Evolutionary conservation across 2,888 invertebrate species (phyloP).

Genomic region (Marasmarcha lunaedactyla): DNA sequence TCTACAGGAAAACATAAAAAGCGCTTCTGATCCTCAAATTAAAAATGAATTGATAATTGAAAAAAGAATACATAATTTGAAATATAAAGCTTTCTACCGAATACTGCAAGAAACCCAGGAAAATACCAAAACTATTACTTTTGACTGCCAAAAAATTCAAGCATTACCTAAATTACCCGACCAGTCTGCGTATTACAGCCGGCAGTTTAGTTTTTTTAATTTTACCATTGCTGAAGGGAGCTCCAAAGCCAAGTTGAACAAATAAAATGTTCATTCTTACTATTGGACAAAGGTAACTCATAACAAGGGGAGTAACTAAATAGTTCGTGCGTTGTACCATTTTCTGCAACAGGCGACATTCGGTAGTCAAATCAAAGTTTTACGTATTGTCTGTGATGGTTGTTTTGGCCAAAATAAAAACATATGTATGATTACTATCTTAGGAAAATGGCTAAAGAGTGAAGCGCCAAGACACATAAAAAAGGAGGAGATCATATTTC

Average conservation of each 20-base stretch:
- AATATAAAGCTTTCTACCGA: neutral
- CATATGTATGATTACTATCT: slow-evolving; percentile 12
- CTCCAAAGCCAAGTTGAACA: slow-evolving; percentile 18
- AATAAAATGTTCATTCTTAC: slow-evolving; percentile 13
- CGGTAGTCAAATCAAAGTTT: slow-evolving; percentile 6
- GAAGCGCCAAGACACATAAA: slow-evolving; percentile 10
- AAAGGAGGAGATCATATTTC: slow-evolving; percentile 10
- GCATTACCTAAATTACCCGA: slow-evolving; percentile 8
- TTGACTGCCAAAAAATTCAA: slow-evolving; percentile 20
- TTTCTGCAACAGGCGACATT: slow-evolving; percentile 5
- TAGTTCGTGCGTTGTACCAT: slow-evolving; percentile 11
- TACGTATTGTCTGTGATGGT: slow-evolving; percentile 16
- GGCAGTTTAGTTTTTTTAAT: slow-evolving; percentile 21
- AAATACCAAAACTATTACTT: slow-evolving; percentile 12
- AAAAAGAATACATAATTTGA: neutral
- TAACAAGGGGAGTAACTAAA: slow-evolving; percentile 12
- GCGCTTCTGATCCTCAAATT: neutral
- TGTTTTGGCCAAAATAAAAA: slow-evolving; percentile 20
- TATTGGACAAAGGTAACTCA: slow-evolving; percentile 11
- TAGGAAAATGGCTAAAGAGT: slow-evolving; percentile 13
- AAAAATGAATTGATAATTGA: neutral
- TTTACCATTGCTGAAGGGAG: slow-evolving; percentile 23
- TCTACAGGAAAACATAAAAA: neutral
- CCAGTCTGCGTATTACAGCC: slow-evolving; percentile 12
- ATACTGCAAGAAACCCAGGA: slow-evolving; percentile 13